Base-by-base conservation (phyloP, 1,140 invertebrate species). In the Drosophila sucinea region DNA sequence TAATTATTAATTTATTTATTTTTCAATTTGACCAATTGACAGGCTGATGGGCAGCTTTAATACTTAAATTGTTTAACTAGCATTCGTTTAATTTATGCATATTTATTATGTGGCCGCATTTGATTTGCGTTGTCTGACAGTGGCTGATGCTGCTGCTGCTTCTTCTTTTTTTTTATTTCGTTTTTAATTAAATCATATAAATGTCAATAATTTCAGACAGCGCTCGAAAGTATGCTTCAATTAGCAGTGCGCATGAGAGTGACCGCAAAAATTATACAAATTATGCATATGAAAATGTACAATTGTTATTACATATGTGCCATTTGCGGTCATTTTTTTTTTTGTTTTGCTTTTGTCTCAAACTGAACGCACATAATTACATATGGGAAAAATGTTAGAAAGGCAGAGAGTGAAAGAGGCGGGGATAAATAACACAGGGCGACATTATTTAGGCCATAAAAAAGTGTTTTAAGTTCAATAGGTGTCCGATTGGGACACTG, bases 171-270 rank as follows among this genome's bases (percentile, higher is more conserved):
- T 44, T 62, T 61, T 58, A 23, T 73, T 60, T 29, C 40, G 44
- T 74, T 79, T 79, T 70, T 72, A 81, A 81, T 81, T 73, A 67
- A 86, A 86, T 85, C 69, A 86, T 71, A 81, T 71, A 77, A 80
- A 80, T 78, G 66, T 73, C 79, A 86, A 86, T 82, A 81, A 86
- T 79, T 85, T 71, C 66, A 57, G 25, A 66, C 60, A 27, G 68
- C 29, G 47, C 68, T 65, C 51, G 3, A 68, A 73, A 77, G 68
- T 73, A 78, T 67, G 75, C 75, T 79, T 79, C 76, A 86, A 86
- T 86, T 86, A 82, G 82, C 75, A 76, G 63, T 54, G 64, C 61
- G 63, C 73, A 67, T 44, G 51, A 77, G 73, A 69, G 40, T 66
- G 67, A 85, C 81, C 81, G 73, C 73, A 70, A 51, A 61, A 77